Evolutionary conservation across 2,113 vertebrate genomes (phyloP), one percentile per base, ranked within the genome.

Genomic region (Hyaena hyaena): DNA sequence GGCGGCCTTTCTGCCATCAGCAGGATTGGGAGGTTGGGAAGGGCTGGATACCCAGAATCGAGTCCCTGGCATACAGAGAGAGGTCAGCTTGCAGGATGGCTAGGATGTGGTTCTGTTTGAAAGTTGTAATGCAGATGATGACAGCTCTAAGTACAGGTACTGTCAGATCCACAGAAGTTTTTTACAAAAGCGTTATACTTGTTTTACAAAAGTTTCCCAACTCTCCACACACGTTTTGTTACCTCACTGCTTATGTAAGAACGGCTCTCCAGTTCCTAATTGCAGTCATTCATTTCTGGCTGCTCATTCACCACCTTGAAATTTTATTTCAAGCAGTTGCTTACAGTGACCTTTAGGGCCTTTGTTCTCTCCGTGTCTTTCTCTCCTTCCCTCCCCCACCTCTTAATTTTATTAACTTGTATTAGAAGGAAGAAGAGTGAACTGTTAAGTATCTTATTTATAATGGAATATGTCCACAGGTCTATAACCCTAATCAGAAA

Each of bases 281-380:
- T 90, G 33, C 45, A 23, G 83, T 93, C 31, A 23, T 80, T 74
- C 31, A 23, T 80, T 74, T 63, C 16, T 50, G 11, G 10, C 68
- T 93, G 23, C 45, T 87, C 8, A 35, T 33, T n/a, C 16, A 1
- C 80, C 24, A 14, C 35, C 26, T 53, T 65, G n/a, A 94, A 90
- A 17, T 71, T 71, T 93, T 93, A 63, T 35, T 85, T 96, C 73
- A 90, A 88, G 48, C 31, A 45, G 31, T 71, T 33, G 84, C 88
- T 96, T 71, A 35, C 31, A 23, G 1, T 74, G n/a, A 81, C 50
- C 14, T 85, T 61, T 66, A 92, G 53, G 93, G 43, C 7, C n/a
- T 73, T 33, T 95, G 48, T 26, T 63, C n/a, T 71, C 10, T 66
- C 4, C 39, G 14, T 71, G 4, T 19, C 33, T 53, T 3, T 65